Conservation (phyloP, 2,888 invertebrate species). For the Diarsia dahlii region DNA sequence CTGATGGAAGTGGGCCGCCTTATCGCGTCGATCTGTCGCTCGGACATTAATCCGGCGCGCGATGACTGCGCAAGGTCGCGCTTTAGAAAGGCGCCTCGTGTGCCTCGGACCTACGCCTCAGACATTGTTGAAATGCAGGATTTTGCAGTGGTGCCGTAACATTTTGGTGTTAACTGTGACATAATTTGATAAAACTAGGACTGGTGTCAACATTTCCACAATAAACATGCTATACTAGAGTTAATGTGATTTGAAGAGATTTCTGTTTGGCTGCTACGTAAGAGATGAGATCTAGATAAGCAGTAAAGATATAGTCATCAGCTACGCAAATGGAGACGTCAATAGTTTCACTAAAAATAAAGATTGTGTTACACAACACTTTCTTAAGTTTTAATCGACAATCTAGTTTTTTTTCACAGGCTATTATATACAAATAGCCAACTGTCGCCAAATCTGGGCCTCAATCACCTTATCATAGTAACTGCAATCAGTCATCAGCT, state of each 20-base stretch:
- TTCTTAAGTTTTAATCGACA: conserved; percentile 3
- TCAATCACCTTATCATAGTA: conserved; percentile 25
- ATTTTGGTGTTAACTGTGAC: conserved; percentile 23
- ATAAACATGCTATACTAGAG: not conserved
- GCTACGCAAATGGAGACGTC: too few species aligned
- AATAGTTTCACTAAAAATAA: not conserved
- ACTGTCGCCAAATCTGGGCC: conserved; percentile 35
- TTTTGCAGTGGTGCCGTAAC: conserved; percentile 38
- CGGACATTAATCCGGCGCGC: conserved; percentile 65
- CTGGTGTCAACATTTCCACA: conserved; percentile 11
- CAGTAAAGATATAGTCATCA: not conserved
- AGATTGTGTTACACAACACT: not conserved
- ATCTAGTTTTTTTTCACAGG: conserved; percentile 31
- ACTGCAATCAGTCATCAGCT: conserved; percentile 18
- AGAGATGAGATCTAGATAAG: not conserved
- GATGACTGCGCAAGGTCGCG: conserved; percentile 79
- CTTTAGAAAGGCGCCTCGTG: conserved; percentile 77
- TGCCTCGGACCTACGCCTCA: conserved; percentile 31
- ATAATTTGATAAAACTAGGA: conserved; percentile 36
- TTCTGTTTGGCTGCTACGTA: not conserved
- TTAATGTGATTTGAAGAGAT: not conserved
- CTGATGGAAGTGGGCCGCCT: conserved; percentile 65
- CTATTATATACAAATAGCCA: conserved; percentile 33
- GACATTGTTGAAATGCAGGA: conserved; percentile 33
- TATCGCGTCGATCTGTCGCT: conserved; percentile 77